Evolutionary conservation across 2,113 vertebrate genomes (phyloP).

Genomic region (Gracilinanus agilis): DNA sequence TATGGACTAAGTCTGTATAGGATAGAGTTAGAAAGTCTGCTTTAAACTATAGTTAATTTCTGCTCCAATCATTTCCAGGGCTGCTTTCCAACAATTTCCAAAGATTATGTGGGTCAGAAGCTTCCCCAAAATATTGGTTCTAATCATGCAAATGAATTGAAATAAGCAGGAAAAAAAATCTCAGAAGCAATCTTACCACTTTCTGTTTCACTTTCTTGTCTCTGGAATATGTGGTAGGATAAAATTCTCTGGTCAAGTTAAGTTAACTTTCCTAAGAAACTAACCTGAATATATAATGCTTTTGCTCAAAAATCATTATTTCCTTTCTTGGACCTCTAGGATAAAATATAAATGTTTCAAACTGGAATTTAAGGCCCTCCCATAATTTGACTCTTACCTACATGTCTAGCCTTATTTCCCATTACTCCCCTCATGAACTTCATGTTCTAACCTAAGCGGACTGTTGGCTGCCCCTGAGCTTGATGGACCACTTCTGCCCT

Average conservation of each 20-base stretch:
- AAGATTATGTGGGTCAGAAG: background rate
- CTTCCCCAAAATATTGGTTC: background rate
- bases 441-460: background rate
- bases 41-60: background rate
- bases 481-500: background rate
- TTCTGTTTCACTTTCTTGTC: background rate
- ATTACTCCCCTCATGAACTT: background rate
- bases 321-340: background rate
- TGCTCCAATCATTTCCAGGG: background rate
- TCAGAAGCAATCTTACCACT: background rate
- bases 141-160: background rate
- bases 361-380: background rate
- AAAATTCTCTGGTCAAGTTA: background rate
- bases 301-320: background rate
- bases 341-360: background rate
- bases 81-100: background rate
- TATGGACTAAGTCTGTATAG: background rate
- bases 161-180: background rate
- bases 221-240: background rate
- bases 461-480: background rate
- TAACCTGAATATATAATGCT: background rate
- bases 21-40: background rate
- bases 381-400: background rate
- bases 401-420: background rate
- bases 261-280: background rate